phyloP scores from a whole-genome alignment of 2,888 invertebrate species.

The Hedychridium roseum region DNA sequence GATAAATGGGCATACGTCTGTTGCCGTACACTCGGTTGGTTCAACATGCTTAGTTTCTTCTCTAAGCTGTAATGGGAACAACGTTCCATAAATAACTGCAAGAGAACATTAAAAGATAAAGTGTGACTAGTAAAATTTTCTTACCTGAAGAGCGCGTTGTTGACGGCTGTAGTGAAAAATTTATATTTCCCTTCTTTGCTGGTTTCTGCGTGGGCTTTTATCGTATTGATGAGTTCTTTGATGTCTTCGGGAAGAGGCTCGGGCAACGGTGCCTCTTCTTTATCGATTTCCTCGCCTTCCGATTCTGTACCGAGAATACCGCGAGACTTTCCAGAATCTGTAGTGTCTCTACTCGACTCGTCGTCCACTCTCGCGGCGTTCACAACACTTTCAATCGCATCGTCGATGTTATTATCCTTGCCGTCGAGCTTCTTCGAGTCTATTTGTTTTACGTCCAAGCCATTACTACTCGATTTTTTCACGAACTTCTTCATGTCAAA shows the following conservation, averaged over 20 bases:
- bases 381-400: conserved; percentile 68
- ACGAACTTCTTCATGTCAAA: conserved; percentile 38
- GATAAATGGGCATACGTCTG: conserved; percentile 67
- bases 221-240: conserved; percentile 61
- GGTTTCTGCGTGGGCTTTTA: conserved; percentile 60
- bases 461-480: conserved; percentile 43
- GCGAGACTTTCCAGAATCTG: conserved; percentile 60
- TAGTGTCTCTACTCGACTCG: conserved; percentile 58
- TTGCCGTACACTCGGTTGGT: conserved; percentile 57
- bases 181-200: conserved; percentile 66
- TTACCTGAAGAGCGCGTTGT: conserved; percentile 66
- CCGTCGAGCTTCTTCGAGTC: conserved; percentile 48
- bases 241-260: conserved; percentile 64
- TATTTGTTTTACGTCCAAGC: conserved; percentile 46
- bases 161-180: conserved; percentile 67
- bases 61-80: conserved; percentile 59
- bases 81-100: conserved; percentile 6
- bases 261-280: conserved; percentile 62
- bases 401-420: conserved; percentile 65
- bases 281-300: conserved; percentile 56
- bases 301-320: conserved; percentile 51
- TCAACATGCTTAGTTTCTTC: conserved; percentile 54
- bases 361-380: conserved; percentile 62
- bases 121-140: conserved; percentile 9
- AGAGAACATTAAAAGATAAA: conserved; percentile 1